Evolutionary conservation across 2,797 vertebrate species (phyloP).

Genomic region (Myotis myotis): DNA sequence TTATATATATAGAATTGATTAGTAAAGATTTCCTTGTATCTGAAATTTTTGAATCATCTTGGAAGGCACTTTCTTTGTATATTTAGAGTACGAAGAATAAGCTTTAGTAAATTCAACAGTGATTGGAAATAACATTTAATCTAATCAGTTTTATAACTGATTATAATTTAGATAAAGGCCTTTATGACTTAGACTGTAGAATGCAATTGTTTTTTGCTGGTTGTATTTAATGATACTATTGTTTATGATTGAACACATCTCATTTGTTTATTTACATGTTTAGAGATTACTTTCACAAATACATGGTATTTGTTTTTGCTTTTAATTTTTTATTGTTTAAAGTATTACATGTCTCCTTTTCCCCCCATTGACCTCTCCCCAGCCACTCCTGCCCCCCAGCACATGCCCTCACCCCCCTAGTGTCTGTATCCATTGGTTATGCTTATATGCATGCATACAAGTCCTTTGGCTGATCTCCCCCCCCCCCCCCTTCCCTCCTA

Average conservation of each 20-base stretch:
- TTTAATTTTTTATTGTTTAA: no score
- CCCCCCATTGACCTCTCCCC: no score
- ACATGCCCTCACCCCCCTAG: no score
- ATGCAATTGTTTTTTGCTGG: background rate
- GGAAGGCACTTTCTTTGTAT: constrained; percentile 10
- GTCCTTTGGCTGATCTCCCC: no score
- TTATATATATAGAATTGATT: background rate
- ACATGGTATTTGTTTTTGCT: background rate
- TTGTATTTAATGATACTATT: background rate
- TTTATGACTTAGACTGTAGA: background rate
- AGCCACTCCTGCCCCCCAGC: no score
- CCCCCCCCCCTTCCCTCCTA: no score
- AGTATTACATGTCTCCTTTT: no score
- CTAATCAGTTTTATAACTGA: background rate
- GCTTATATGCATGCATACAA: no score
- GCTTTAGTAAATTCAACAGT: constrained; percentile 8
- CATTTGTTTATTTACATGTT: background rate
- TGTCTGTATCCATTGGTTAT: no score
- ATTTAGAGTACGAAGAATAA: constrained; percentile 8
- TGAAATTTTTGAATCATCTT: constrained; percentile 1
- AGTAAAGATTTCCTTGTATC: background rate
- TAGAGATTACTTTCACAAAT: background rate
- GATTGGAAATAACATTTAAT: constrained; percentile 49
- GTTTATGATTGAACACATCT: background rate
- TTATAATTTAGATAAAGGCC: background rate